Percentiles rank a stretch among this genome's conserved stretches.
phyloP scores from a whole-genome alignment of 2,797 vertebrate species.

The Euphonia xanthogaster region DNA sequence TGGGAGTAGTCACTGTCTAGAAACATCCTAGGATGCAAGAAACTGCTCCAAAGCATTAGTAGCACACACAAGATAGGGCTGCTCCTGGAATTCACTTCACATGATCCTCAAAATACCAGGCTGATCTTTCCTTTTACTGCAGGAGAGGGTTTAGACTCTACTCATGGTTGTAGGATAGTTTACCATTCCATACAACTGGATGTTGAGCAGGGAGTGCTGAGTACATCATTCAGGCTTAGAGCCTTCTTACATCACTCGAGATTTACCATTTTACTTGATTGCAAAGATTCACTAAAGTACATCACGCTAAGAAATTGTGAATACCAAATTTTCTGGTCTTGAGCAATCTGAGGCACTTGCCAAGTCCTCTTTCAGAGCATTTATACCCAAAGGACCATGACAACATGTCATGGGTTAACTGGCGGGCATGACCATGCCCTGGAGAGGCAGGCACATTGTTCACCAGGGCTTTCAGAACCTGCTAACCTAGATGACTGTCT shows the following conservation, averaged over 20 bases:
- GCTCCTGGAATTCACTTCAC: background rate
- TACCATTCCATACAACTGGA: background rate
- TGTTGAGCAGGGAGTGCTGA: rapidly evolving
- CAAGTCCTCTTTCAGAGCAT: background rate
- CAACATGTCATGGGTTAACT: background rate
- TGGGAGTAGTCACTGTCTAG: background rate
- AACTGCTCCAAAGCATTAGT: background rate
- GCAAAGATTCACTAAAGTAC: background rate
- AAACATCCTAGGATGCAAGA: background rate
- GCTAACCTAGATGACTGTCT: background rate
- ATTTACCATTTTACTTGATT: background rate
- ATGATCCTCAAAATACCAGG: background rate
- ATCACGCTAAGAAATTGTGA: background rate
- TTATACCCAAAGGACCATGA: background rate
- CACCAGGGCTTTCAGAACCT: background rate
- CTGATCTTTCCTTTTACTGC: background rate
- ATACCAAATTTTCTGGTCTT: background rate
- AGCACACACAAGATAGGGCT: background rate
- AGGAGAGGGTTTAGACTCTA: background rate
- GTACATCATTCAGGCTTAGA: background rate
- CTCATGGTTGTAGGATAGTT: background rate
- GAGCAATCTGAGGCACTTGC: background rate
- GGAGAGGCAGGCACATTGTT: background rate
- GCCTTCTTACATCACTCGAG: background rate
- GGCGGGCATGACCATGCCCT: background rate